Base-by-base conservation (phyloP, 2,113 vertebrate species). In the Pterocles orientalis region DNA sequence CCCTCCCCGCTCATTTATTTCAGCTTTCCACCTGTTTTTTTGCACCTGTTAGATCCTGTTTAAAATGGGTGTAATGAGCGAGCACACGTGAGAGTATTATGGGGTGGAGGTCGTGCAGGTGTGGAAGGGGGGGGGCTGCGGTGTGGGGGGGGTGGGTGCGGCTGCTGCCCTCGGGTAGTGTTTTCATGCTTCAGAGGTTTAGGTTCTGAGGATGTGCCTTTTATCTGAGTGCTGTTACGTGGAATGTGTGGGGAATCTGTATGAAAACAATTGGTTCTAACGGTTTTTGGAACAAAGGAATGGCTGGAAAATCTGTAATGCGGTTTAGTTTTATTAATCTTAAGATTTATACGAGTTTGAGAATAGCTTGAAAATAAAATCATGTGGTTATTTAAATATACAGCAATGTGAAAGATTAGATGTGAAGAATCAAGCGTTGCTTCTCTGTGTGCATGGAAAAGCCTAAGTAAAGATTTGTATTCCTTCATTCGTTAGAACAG, bases 51-150 rank as follows among this genome's bases (percentile, higher is more conserved):
- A 21, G 12, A 45, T 14, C 4, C 43, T 18, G 33, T 39, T 73
- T 31, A 14, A 47, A 80, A 23, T 7, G 36, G 2, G 9, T 31
- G 28, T 23, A 11, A n/a, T 14, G 54, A 14, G 43, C 3, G 4
- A 18, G 15, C 5, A 18, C 12, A 8, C 0, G 4, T 4, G 66
- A 1, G 47, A 18, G 39, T 0, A 12, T 21, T 23, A 4, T 0
- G 20, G 28, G 15, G 5, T 4, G 21, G 61, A 3, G 31, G 34
- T 23, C 0, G 18, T 18, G 41, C 3, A 14, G 4, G 50, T 3
- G 16, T 28, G 10, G 62, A 3, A 20, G 34, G 43, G 33, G 31
- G 34, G 23, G 15, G 34, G 17, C 18, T 5, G 34, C 18, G 31
- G 23, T 50, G 43, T 19, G 41, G 8, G 31, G 33, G 39, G 48